Base-by-base conservation (phyloP, 1,140 invertebrate genomes). In the Tigriopus japonicus region DNA sequence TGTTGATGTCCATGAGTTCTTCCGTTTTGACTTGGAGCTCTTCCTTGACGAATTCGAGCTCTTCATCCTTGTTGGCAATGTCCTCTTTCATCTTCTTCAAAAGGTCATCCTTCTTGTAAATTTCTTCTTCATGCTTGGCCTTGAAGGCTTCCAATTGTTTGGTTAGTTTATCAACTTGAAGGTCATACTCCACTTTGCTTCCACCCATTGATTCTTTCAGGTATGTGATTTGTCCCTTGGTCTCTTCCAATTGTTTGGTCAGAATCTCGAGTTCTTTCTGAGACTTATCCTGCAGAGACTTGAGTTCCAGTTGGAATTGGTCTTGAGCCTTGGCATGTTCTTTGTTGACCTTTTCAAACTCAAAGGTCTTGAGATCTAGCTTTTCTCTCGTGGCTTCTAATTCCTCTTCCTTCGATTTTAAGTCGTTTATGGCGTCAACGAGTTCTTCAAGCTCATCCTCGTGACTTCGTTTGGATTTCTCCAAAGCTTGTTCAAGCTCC, bases 381-480 rank as follows among this genome's bases (percentile, higher is more conserved):
- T 53, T 6, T 35, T 12, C 10, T 15, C 10, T 54, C 6, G 40
- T 35, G 19, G 23, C 59, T 9, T 35, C 19, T 12, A 61, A 40
- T 40, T 61, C 59, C 45, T 61, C 59, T 7, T 61, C 59, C 40
- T 61, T 61, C 12, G 10, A 3, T 21, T 53, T 52, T 12, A 61
- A 19, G 21, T 61, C 59, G 23, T 61, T 61, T 2, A 61, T 52
- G 42, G 53, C 51, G 17, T 61, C 59, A 2, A 61, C 59, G 2
- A 61, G 23, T 35, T 61, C 59, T 56, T 49, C 59, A 19, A 61
- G n/a, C 19, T 61, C 59, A 13, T 56, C 51, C 12, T 61, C 59
- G 35, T 61, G 59, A 12, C 14, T 53, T 14, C 19, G 10, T 13
- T 61, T 60, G 9, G 53, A n/a, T 12, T 19, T 14, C 19, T 61